Percentiles rank a stretch among this genome's conserved stretches.
phyloP scores from a whole-genome alignment of 1,140 invertebrate genomes.

The Sycophila sp. region DNA sequence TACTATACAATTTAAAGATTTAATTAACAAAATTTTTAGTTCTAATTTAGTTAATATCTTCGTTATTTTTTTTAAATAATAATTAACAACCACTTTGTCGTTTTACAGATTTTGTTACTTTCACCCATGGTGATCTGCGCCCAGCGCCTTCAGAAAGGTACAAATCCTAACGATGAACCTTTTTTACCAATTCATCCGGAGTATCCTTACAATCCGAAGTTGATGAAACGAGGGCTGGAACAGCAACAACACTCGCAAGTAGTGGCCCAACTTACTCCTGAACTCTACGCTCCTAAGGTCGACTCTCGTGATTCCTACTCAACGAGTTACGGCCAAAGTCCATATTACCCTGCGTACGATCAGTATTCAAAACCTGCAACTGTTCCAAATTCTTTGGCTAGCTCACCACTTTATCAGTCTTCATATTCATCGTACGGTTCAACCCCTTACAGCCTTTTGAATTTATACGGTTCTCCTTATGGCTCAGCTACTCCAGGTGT shows the following conservation, averaged over 20 bases:
- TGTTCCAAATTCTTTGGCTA: slow-evolving; percentile 17
- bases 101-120: slow-evolving; percentile 53
- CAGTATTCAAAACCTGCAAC: slow-evolving; percentile 42
- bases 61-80: background rate
- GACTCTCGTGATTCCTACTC: slow-evolving; percentile 55
- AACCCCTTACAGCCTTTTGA: slow-evolving; percentile 45
- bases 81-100: background rate
- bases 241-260: slow-evolving; percentile 34
- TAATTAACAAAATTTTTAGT: too few species aligned
- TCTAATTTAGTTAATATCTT: too few species aligned
- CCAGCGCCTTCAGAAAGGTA: slow-evolving; percentile 42
- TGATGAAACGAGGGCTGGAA: slow-evolving; percentile 54
- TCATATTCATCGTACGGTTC: slow-evolving; percentile 36
- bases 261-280: slow-evolving; percentile 48
- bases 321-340: slow-evolving; percentile 45
- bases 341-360: slow-evolving; percentile 50
- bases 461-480: slow-evolving; percentile 46
- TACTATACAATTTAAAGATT: too few species aligned
- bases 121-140: slow-evolving; percentile 49
- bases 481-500: background rate
- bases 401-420: slow-evolving; percentile 37
- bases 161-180: slow-evolving; percentile 57
- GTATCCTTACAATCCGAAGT: slow-evolving; percentile 59
- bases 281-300: slow-evolving; percentile 53
- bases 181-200: slow-evolving; percentile 61